Conservation (phyloP, 2,113 vertebrate genomes). For the Orthonyx spaldingii region DNA sequence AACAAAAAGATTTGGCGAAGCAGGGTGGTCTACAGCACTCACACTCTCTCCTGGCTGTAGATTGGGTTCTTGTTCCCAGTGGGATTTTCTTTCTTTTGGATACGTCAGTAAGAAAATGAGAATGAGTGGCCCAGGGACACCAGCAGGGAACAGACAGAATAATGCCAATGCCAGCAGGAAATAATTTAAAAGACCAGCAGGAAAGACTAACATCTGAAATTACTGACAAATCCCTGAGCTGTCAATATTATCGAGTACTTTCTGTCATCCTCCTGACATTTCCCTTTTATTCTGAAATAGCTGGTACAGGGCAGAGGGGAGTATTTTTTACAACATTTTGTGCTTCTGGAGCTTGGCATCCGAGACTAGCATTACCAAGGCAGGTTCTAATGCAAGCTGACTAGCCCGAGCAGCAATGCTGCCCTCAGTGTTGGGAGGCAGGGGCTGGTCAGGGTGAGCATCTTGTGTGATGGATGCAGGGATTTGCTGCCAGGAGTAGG, state of each 20-base stretch:
- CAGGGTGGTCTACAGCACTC: not conserved
- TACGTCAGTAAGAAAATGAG: not conserved
- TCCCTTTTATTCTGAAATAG: not conserved
- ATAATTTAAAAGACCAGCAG: not conserved
- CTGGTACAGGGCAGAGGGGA: not conserved
- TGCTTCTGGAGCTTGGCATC: not conserved
- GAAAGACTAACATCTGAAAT: not conserved
- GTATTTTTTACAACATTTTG: not conserved
- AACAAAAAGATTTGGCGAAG: not conserved
- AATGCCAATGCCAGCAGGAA: not conserved
- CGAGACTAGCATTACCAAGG: not conserved
- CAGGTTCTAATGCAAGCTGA: not conserved
- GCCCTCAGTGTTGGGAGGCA: not conserved
- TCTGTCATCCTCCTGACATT: not conserved
- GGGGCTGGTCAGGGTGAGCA: not conserved
- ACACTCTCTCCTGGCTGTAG: not conserved
- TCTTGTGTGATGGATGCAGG: not conserved
- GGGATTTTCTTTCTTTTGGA: not conserved
- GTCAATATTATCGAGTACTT: not conserved
- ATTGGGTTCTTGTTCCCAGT: not conserved
- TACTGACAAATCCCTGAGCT: not conserved
- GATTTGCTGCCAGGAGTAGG: not conserved
- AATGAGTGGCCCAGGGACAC: not conserved
- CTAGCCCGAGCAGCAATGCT: not conserved
- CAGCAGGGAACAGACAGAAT: not conserved